Percentiles rank a stretch among this genome's conserved stretches.
Evolutionary conservation across 1,140 invertebrate species (phyloP).

Genomic region (Radopholus similis): DNA sequence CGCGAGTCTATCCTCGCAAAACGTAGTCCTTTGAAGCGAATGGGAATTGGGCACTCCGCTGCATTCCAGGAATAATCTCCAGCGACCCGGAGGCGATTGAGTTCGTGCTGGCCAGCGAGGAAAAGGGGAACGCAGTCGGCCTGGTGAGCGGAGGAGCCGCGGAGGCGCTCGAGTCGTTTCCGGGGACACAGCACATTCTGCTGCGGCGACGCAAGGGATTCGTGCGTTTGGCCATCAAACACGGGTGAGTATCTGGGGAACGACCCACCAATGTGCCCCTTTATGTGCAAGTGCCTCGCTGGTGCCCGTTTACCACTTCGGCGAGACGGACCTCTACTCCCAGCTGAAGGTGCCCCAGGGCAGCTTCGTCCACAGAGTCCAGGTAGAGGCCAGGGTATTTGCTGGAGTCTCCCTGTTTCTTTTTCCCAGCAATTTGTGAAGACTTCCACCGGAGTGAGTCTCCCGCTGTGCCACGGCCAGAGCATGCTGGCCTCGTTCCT

Average conservation of each 20-base stretch:
- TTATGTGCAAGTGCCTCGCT: constrained; percentile 66
- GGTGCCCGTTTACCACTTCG: constrained; percentile 62
- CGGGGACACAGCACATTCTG: constrained; percentile 69
- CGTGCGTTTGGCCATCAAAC: constrained; percentile 10
- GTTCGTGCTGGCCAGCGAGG: constrained; percentile 60
- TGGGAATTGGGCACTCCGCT: not conserved
- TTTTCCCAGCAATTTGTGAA: constrained; percentile 6
- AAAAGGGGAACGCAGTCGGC: constrained; percentile 28
- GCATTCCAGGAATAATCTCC: constrained; percentile 14
- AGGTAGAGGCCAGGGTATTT: not conserved
- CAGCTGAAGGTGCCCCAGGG: constrained; percentile 44
- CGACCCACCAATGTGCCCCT: constrained; percentile 68
- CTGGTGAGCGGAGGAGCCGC: constrained; percentile 57
- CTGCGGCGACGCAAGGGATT: constrained; percentile 67
- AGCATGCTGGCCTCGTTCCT: constrained; percentile 1
- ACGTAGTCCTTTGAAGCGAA: not conserved
- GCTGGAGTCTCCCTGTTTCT: not conserved
- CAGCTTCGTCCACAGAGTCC: not conserved
- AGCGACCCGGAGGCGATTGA: constrained; percentile 60
- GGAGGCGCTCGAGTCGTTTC: constrained; percentile 62
- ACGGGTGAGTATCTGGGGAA: constrained; percentile 2
- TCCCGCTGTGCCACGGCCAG: constrained; percentile 9
- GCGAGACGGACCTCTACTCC: constrained; percentile 61
- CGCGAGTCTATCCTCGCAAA: constrained; percentile 67
- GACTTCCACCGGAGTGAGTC: not conserved